Base-by-base conservation (phyloP, 2,888 invertebrate genomes). In the Ethmia dodecea region DNA sequence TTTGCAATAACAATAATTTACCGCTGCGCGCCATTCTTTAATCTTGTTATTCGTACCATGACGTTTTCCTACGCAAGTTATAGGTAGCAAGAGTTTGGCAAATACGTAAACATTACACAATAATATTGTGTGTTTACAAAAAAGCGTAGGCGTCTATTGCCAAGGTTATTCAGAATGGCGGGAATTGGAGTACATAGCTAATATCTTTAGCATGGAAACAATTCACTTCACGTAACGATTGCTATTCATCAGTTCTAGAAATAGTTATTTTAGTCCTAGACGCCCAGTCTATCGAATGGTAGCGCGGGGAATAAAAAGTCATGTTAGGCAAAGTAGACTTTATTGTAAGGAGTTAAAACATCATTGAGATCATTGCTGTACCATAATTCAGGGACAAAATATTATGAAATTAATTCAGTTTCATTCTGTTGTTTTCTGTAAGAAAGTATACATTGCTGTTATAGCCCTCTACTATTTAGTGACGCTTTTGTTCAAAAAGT, bases 121-220 rank as follows among this genome's bases (percentile, higher is more conserved):
- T 72, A 77, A 77, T 55, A 59, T 35, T 60, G 60, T 58, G 56
- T 40, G 34, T n/a, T 48, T 52, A 47, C 52, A 49, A 64, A 33
- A 33, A 12, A 58, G 63, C 59, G 78, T 78, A 65, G 77, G 79
- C 60, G 73, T 62, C 49, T 60, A 61, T 61, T 58, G 55, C 50
- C 81, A 83, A 83, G 83, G 83, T 78, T 72, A 66, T 45, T 50
- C 40, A 51, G 48, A 60, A 66, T 75, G 76, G 73, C 77, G 79
- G 73, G 77, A 78, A 76, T 66, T 38, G 31, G 31, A 45, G 43
- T 26, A 54, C 56, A 63, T 54, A 57, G 55, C 54, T 41, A 22
- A 13, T 8, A n/a, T 20, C 42, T 54, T 37, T 28, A 22, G 22
- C 35, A 32, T 31, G 31, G 38, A 33, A 36, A 43, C 34, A 37